These are phyloP conservation scores for Brachionus asplanchnoidis DNA, from an alignment of 1,140 invertebrate genomes.

Conservation along the genomic window DNA sequence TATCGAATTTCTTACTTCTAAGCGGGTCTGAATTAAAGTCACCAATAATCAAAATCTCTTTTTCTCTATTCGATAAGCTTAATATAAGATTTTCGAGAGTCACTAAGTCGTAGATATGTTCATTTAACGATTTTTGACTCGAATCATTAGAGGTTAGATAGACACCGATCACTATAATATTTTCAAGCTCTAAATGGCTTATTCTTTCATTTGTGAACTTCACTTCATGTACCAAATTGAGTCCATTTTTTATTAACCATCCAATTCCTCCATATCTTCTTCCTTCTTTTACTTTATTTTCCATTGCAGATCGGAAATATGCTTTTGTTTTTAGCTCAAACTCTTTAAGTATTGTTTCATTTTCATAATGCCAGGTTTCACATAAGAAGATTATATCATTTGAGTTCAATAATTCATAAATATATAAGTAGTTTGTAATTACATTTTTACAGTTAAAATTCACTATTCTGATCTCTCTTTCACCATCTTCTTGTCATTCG, in stretches of 20 bases:
- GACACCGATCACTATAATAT: not conserved
- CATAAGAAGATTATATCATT: constrained; percentile 4
- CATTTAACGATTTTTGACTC: not conserved
- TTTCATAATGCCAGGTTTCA: constrained; percentile 8
- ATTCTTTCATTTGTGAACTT: not conserved
- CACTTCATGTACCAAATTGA: not conserved
- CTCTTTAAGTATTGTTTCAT: not conserved
- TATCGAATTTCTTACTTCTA: no score
- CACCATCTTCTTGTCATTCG: not conserved
- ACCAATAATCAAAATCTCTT: no score
- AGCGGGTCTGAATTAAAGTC: no score
- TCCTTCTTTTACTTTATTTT: not conserved
- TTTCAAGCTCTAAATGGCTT: not conserved
- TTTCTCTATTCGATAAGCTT: no score
- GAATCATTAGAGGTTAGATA: not conserved
- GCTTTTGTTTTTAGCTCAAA: not conserved
- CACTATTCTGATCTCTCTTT: not conserved
- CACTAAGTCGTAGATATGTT: not conserved
- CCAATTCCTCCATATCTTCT: not conserved
- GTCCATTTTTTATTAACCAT: not conserved
- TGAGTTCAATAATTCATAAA: not conserved
- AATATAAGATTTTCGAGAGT: no score
- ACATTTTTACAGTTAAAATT: constrained; percentile 33
- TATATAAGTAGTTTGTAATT: not conserved
- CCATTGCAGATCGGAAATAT: not conserved